Base-by-base conservation (phyloP, 2,888 invertebrate genomes). In the Macroteleia sp. region DNA sequence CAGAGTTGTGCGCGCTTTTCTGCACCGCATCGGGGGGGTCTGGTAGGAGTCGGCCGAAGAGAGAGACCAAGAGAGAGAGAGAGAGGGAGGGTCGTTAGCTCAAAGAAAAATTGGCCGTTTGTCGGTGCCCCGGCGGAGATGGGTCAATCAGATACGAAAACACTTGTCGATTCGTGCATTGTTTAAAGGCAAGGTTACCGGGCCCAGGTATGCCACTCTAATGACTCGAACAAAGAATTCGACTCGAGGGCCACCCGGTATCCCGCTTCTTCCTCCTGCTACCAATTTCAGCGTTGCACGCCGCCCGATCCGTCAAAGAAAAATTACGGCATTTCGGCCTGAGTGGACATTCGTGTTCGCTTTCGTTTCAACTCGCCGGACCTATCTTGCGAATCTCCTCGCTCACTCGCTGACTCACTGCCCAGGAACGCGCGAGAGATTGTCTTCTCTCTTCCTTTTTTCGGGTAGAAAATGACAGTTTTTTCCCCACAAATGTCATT, bases 91-190 rank as follows among this genome's bases (percentile, higher is more conserved):
- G 83, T 87, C 85, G 88, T 87, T 88, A 87, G 84, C 84, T 83
- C 69, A 81, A 82, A 87, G 85, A 87, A 88, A 88, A 88, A 86
- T 87, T 87, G 85, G 86, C 83, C 86, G 85, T 87, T 87, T 86
- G 85, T 84, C 82, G 81, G 81, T 70, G 74, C 52, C 42, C 71
- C 61, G 64, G 69, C 57, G 57, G 79, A 88, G 89, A 89, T 88
- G 87, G 88, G 89, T 87, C 88, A 88, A 89, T 89, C 88, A 87
- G 89, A 89, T 87, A 89, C 73, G 88, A 87, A 87, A 87, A 89
- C 87, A 88, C 84, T 88, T 87, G 89, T 89, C 85, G 82, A 82
- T 70, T 54, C 77, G 82, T 71, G 83, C 83, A 88, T 87, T 87
- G 87, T 87, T 82, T 84, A 81, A 79, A 84, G 82, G 86, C 83